phyloP scores from a whole-genome alignment of 2,888 invertebrate genomes.

The Panopea generosa region DNA sequence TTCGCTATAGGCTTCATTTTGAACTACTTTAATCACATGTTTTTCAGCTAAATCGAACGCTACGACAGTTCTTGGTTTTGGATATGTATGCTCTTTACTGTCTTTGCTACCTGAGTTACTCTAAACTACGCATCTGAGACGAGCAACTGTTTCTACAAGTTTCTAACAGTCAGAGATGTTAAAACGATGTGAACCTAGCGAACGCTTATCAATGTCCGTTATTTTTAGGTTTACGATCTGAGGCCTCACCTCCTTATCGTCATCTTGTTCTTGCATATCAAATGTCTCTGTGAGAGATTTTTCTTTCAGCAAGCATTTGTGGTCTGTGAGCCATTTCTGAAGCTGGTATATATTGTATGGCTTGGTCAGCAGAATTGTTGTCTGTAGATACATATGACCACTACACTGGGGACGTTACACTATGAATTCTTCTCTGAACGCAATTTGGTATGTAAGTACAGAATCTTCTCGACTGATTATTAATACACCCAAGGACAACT shows the following conservation, averaged over 20 bases:
- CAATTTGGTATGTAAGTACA: too few relatives aligned
- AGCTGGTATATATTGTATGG: neutral
- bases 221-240: neutral
- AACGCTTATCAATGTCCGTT: neutral
- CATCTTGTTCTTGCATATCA: neutral
- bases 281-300: neutral
- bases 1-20: neutral
- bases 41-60: too few relatives aligned
- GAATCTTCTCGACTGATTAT: too few relatives aligned
- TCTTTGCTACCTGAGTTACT: neutral
- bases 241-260: conserved; percentile 9
- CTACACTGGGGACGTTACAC: too few relatives aligned
- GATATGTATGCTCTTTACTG: neutral
- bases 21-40: neutral
- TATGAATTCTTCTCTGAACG: too few relatives aligned
- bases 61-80: too few relatives aligned
- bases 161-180: neutral
- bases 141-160: neutral
- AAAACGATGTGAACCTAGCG: neutral
- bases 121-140: neutral
- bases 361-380: conserved; percentile 39
- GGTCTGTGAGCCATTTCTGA: neutral
- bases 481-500: too few relatives aligned
- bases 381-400: too few relatives aligned
- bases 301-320: neutral